Percentiles rank a stretch among this genome's conserved stretches.
These are phyloP conservation scores for Centropus bengalensis DNA, from an alignment of 2,113 vertebrate genomes.

Conservation along the genomic window DNA sequence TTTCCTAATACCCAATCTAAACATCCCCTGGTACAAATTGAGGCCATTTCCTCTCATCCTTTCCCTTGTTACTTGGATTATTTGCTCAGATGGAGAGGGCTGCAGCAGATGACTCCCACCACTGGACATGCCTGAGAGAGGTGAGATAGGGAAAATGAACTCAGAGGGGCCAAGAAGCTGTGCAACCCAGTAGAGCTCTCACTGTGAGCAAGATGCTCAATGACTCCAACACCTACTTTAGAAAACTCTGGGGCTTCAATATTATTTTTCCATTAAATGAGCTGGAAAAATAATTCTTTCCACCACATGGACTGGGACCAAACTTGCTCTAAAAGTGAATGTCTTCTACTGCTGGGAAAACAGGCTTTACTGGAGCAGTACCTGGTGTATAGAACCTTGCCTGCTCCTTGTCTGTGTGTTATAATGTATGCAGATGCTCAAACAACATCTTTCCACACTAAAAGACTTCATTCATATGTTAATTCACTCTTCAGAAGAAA, in stretches of 20 bases:
- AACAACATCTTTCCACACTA: neutral
- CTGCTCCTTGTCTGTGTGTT: accelerated
- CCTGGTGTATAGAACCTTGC: accelerated
- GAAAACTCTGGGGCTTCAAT: neutral
- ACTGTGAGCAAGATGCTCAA: neutral
- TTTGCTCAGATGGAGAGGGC: neutral
- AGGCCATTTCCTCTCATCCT: no score
- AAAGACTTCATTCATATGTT: neutral
- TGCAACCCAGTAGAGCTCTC: neutral
- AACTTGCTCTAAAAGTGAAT: neutral
- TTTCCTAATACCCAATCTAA: no score
- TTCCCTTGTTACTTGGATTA: neutral
- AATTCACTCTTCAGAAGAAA: neutral
- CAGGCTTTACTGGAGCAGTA: neutral
- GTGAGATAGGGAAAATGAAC: neutral
- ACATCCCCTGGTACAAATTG: no score
- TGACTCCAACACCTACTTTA: neutral
- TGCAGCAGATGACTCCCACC: neutral
- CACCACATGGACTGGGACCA: neutral
- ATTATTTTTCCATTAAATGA: no score
- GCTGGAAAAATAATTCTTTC: neutral
- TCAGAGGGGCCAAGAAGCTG: neutral
- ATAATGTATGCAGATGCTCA: neutral
- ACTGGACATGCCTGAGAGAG: neutral
- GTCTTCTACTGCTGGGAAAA: neutral